phyloP scores from a whole-genome alignment of 2,888 invertebrate species.

The Agonum fuliginosum region DNA sequence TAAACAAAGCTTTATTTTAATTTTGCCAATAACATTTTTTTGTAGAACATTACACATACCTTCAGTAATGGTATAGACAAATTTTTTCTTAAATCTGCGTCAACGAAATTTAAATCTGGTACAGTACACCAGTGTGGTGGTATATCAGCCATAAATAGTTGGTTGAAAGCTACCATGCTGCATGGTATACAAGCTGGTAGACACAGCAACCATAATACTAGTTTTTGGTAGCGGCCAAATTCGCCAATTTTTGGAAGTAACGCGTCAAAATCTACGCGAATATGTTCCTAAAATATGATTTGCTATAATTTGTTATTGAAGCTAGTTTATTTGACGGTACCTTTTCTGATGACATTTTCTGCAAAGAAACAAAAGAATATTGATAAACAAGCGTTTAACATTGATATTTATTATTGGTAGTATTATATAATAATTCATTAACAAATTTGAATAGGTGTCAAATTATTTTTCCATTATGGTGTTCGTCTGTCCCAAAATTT shows the following conservation, averaged over 20 bases:
- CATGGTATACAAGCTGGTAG: slow-evolving; percentile 92
- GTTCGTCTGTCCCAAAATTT: too few species aligned
- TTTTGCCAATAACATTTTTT: too few species aligned
- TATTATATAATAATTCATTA: too few species aligned
- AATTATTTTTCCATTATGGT: too few species aligned
- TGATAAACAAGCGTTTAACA: background rate
- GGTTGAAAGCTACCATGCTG: slow-evolving; percentile 94
- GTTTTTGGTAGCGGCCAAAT: slow-evolving; percentile 91
- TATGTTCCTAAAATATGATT: background rate
- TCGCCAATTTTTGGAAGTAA: slow-evolving; percentile 90
- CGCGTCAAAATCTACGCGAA: slow-evolving; percentile 91
- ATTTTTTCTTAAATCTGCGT: slow-evolving; percentile 76
- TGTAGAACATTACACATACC: background rate
- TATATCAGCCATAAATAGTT: slow-evolving; percentile 92
- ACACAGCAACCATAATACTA: slow-evolving; percentile 89
- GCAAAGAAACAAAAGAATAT: background rate
- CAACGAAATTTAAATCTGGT: slow-evolving; percentile 79
- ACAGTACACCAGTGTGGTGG: slow-evolving; percentile 91
- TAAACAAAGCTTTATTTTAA: background rate
- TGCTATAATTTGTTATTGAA: background rate
- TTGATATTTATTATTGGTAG: background rate
- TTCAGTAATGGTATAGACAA: slow-evolving; percentile 78
- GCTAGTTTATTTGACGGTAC: background rate
- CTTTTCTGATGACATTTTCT: background rate
- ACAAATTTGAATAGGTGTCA: too few species aligned